Conservation (phyloP, 2,113 vertebrate genomes). For the Amazona guildingii region DNA sequence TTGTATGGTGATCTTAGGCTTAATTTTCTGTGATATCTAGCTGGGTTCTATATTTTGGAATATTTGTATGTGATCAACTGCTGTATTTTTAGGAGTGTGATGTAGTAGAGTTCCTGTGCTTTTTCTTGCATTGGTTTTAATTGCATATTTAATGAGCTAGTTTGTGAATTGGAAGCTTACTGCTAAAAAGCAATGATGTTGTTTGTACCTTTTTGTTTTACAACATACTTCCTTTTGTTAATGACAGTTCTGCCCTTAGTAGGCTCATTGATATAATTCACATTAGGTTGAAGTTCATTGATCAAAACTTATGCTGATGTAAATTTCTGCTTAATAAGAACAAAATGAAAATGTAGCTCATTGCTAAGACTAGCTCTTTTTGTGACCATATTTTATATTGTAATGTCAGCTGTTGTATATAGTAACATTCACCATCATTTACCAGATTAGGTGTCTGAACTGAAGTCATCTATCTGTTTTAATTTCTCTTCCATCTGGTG, state of each 20-base stretch:
- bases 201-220: slow-evolving; percentile 47
- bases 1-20: slow-evolving; percentile 60
- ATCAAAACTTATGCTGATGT: slow-evolving; percentile 16
- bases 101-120: slow-evolving; percentile 54
- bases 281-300: slow-evolving; percentile 9
- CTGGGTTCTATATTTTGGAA: slow-evolving; percentile 44
- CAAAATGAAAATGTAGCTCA: background rate
- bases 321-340: slow-evolving; percentile 39
- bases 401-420: slow-evolving; percentile 30
- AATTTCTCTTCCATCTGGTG: slow-evolving; percentile 16
- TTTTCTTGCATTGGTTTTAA: slow-evolving; percentile 48
- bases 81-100: slow-evolving; percentile 58
- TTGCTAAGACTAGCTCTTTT: background rate
- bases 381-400: slow-evolving; percentile 7
- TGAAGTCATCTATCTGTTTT: background rate
- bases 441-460: background rate
- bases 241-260: background rate
- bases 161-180: slow-evolving; percentile 45
- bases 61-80: slow-evolving; percentile 48
- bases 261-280: background rate
- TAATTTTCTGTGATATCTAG: slow-evolving; percentile 50
- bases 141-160: slow-evolving; percentile 49
- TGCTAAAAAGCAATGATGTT: slow-evolving; percentile 40
- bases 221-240: background rate
- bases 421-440: background rate